Evolutionary conservation across 2,113 vertebrate species (phyloP), one percentile per base, ranked within the genome.

Genomic region (Euleptes europaea): DNA sequence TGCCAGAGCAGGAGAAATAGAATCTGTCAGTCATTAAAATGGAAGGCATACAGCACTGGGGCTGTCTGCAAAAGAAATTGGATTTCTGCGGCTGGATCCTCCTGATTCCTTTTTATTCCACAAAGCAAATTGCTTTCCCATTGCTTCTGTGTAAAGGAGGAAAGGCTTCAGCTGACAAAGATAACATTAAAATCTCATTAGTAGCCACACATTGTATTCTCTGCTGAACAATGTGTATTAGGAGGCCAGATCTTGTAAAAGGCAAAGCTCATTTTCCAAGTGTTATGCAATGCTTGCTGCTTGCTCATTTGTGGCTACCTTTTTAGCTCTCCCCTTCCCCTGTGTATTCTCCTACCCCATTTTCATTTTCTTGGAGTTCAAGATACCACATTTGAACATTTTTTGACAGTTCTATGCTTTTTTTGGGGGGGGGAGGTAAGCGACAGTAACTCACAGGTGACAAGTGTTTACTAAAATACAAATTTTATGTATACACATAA

Each of bases 1-100:
- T 84, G 19, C 28, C 78, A 82, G 12, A 72, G 76, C 85, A 89
- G 57, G 67, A 91, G 85, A 92, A 94, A 88, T 76, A 89, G 89
- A 93, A 88, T 82, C 82, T 26, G 21, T 90, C 91, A 89, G 88
- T 91, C 90, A 95, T 95, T 95, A 93, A 94, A 95, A 95, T 95
- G 91, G 93, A 93, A 94, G 78, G 49, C 79, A 84, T 84, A 85
- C 13, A 93, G 73, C 2, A 2, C 82, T 80, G 70, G 88, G 83
- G n/a, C 82, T 93, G 87, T 92, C 93, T 95, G 88, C 92, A 92
- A 88, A 94, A 95, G 88, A 96, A 96, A 96, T 89, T 96, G 92
- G 91, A 94, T 96, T 95, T 94, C 81, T 92, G 91, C 92, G 83
- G 91, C 94, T 95, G 86, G 82, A 38, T 82, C 89, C 69, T 91